Conservation (phyloP, 2,113 vertebrate genomes). For the Centropus bengalensis region DNA sequence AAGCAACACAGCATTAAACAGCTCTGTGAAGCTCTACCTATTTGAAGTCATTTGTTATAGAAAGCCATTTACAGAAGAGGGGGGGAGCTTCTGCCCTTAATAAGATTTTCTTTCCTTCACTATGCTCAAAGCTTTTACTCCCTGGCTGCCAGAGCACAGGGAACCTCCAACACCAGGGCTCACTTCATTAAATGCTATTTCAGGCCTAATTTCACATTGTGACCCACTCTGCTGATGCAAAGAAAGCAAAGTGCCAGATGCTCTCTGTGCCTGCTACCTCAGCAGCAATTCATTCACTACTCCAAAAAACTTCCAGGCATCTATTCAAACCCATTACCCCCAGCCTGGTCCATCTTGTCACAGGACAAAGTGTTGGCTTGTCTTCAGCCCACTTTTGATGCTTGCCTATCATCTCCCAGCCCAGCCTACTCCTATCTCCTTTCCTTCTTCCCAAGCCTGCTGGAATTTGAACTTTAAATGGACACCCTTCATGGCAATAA, state of each 20-base stretch:
- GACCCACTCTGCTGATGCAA: constrained; percentile 38
- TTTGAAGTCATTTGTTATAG: background rate
- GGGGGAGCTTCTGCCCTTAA: background rate
- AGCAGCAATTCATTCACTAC: constrained; percentile 46
- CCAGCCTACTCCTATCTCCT: constrained; percentile 69
- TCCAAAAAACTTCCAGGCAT: constrained; percentile 48
- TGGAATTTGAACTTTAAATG: constrained; percentile 79
- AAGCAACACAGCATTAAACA: background rate
- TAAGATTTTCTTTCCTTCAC: constrained; percentile 27
- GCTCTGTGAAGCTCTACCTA: background rate
- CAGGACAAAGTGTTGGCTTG: constrained; percentile 76
- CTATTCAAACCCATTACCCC: constrained; percentile 70
- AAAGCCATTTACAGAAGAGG: background rate
- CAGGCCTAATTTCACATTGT: constrained; percentile 61
- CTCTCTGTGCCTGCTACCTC: constrained; percentile 53
- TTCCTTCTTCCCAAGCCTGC: constrained; percentile 74
- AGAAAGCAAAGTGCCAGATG: constrained; percentile 69
- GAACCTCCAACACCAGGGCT: constrained; percentile 47
- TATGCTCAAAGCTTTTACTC: background rate
- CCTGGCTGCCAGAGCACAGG: background rate
- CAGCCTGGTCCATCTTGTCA: constrained; percentile 58
- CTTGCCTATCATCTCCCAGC: constrained; percentile 72
- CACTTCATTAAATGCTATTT: constrained; percentile 68
- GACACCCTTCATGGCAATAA: constrained; percentile 71
- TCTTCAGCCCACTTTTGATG: constrained; percentile 74